These are phyloP conservation scores for Manis pentadactyla DNA, from an alignment of 2,797 vertebrate species.

Conservation along the genomic window DNA sequence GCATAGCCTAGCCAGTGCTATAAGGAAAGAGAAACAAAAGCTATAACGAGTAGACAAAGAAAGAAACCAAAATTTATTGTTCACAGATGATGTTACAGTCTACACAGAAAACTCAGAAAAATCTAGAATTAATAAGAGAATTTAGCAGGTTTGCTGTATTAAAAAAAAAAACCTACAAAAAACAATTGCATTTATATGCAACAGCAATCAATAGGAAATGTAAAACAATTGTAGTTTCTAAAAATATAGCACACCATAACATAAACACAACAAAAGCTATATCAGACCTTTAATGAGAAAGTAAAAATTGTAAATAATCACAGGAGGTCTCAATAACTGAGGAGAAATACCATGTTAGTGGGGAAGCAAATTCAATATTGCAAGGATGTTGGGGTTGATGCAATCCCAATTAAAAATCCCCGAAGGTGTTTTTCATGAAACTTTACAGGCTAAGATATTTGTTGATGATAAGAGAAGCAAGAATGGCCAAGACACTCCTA, in stretches of 20 bases:
- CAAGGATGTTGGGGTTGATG: neutral
- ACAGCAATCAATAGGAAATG: neutral
- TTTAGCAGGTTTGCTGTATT: neutral
- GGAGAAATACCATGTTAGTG: neutral
- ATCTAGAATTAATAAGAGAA: neutral
- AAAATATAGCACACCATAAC: neutral
- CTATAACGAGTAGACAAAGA: neutral
- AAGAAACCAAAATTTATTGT: neutral
- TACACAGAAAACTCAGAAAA: neutral
- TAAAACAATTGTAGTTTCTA: neutral
- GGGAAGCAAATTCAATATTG: neutral
- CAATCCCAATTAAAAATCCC: neutral
- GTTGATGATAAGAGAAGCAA: slow-evolving; percentile 10
- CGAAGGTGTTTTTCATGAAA: neutral
- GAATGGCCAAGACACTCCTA: neutral
- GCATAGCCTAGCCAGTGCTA: neutral
- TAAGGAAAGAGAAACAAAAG: neutral
- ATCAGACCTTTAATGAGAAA: neutral
- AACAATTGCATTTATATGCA: neutral
- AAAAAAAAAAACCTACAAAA: neutral
- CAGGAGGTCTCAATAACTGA: neutral
- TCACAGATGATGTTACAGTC: neutral
- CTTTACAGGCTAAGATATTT: slow-evolving; percentile 5
- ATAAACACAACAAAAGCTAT: neutral
- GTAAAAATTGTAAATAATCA: slow-evolving; percentile 3